Evolutionary conservation across 2,113 vertebrate species (phyloP).

Genomic region (Eudyptes chrysolophus): DNA sequence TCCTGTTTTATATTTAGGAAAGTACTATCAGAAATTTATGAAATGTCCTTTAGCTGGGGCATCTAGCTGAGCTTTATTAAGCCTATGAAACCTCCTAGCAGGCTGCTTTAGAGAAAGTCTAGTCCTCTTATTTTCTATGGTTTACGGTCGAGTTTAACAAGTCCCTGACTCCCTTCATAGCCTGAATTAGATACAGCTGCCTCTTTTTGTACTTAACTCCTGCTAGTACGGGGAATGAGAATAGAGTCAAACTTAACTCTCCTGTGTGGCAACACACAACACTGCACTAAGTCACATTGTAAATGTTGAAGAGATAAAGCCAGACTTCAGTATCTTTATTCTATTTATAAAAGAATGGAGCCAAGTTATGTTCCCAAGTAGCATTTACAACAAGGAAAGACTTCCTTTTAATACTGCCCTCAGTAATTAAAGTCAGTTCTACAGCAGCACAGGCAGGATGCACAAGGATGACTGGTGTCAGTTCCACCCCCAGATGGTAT

Average conservation of each 20-base stretch:
- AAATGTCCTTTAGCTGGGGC: background rate
- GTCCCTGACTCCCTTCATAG: background rate
- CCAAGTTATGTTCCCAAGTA: background rate
- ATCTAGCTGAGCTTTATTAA: background rate
- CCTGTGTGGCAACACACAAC: background rate
- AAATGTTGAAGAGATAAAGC: background rate
- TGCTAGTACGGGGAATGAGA: background rate
- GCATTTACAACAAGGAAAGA: background rate
- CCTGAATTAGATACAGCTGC: conserved; percentile 15
- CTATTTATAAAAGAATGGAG: background rate
- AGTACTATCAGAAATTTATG: background rate
- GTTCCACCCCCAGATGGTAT: background rate
- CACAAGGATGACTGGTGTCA: background rate
- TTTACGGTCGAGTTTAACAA: background rate
- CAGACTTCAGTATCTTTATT: background rate
- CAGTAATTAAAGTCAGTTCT: background rate
- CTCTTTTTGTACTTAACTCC: background rate
- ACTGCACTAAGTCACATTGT: background rate
- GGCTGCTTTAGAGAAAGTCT: background rate
- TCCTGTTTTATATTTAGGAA: background rate
- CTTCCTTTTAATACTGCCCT: background rate
- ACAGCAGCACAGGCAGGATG: background rate
- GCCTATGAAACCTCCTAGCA: background rate
- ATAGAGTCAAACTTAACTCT: background rate
- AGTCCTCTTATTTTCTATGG: background rate